Evolutionary conservation across 2,113 vertebrate genomes (phyloP).

Genomic region (Merops nubicus): DNA sequence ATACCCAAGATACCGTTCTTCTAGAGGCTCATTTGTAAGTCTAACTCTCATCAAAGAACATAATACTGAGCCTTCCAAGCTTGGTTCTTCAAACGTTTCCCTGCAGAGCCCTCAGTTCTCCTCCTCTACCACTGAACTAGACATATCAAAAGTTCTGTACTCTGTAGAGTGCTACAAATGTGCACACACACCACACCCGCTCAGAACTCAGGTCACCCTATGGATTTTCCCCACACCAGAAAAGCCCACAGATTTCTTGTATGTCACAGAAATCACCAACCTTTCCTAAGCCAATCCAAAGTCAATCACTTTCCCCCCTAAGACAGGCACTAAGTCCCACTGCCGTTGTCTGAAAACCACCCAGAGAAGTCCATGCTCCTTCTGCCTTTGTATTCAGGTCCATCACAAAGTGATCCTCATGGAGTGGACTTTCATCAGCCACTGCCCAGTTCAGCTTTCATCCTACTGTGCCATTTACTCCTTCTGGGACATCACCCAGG

Average conservation of each 20-base stretch:
- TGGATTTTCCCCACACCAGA: not conserved
- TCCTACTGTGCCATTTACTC: not conserved
- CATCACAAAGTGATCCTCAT: accelerated
- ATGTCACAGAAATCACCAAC: not conserved
- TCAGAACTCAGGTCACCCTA: not conserved
- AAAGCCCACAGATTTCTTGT: not conserved
- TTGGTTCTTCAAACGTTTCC: not conserved
- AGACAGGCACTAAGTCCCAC: not conserved
- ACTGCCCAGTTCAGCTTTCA: accelerated
- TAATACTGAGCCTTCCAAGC: not conserved
- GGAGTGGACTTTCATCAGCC: not conserved
- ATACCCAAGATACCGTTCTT: not conserved
- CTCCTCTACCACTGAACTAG: not conserved
- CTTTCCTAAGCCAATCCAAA: not conserved
- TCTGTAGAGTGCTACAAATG: accelerated
- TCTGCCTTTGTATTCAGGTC: not conserved
- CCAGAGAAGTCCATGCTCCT: not conserved
- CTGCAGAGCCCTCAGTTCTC: not conserved
- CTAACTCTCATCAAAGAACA: not conserved
- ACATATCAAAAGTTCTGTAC: not conserved
- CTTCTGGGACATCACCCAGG: not conserved
- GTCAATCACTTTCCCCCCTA: accelerated
- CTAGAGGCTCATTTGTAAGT: not conserved
- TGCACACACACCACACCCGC: accelerated
- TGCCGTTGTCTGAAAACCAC: not conserved